Percentiles rank a stretch among this genome's conserved stretches.
phyloP scores from a whole-genome alignment of 2,888 invertebrate genomes.

The Andrena praecox region DNA sequence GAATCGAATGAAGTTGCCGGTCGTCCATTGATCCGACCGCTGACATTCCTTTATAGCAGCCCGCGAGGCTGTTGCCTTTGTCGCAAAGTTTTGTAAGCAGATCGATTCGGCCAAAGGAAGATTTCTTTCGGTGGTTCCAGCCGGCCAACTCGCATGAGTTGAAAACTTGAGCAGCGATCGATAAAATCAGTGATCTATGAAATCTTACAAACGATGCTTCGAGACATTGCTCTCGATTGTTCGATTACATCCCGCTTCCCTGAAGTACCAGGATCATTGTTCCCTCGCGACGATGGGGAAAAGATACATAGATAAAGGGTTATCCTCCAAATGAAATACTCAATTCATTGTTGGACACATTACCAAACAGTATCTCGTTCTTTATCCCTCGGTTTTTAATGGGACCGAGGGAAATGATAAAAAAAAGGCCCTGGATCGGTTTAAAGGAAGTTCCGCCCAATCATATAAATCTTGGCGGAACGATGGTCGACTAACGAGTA shows the following conservation, averaged over 20 bases:
- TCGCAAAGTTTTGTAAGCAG: conserved; percentile 42
- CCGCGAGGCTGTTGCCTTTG: conserved; percentile 26
- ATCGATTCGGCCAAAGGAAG: conserved; percentile 16
- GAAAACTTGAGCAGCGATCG: not conserved
- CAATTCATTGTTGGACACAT: conserved; percentile 9
- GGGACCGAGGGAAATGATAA: not conserved
- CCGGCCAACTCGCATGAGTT: not conserved
- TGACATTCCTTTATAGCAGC: conserved; percentile 26
- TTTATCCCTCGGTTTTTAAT: not conserved
- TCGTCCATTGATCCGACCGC: conserved; percentile 35
- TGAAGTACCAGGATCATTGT: too few relatives aligned
- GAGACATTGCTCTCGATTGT: not conserved
- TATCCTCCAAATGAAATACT: not conserved
- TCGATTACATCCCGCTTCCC: not conserved
- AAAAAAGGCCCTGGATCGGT: conserved; percentile 49
- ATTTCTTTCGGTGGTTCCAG: not conserved
- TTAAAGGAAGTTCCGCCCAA: conserved; percentile 69
- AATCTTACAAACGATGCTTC: conserved; percentile 7
- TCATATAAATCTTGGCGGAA: conserved; percentile 75
- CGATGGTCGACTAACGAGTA: conserved; percentile 72
- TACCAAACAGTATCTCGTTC: conserved; percentile 19
- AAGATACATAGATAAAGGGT: not conserved
- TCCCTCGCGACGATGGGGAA: too few relatives aligned
- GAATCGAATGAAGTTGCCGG: conserved; percentile 50
- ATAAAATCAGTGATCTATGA: conserved; percentile 3